A percentile compares a stretch with the other conserved stretches of the same genome.
phyloP scores from a whole-genome alignment of 2,113 vertebrate genomes.

The Ciconia boyciana region DNA sequence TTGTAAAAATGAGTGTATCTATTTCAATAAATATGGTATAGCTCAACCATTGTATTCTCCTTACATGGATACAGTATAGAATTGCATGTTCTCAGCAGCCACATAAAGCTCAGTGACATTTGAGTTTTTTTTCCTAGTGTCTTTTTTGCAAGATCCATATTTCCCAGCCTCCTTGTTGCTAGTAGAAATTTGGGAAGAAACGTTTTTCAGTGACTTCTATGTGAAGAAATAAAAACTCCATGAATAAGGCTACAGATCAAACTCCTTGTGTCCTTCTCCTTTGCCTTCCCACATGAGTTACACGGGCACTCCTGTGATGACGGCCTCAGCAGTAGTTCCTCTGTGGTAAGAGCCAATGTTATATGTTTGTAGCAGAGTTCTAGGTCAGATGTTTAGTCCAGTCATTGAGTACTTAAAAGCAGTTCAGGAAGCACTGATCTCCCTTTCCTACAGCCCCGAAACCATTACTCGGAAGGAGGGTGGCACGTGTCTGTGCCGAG shows the following conservation, averaged over 20 bases:
- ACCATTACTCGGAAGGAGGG: conserved; percentile 99
- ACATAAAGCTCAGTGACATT: conserved; percentile 61
- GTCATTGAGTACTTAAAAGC: conserved; percentile 73
- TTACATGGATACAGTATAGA: conserved; percentile 62
- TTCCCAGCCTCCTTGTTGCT: conserved; percentile 68
- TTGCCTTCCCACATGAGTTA: conserved; percentile 65
- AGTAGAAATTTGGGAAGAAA: conserved; percentile 76
- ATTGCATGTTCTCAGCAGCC: conserved; percentile 69
- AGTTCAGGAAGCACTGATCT: conserved; percentile 76
- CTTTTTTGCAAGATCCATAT: conserved; percentile 71
- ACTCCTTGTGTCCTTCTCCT: conserved; percentile 74
- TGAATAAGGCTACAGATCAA: conserved; percentile 90
- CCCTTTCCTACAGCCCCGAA: conserved; percentile 88
- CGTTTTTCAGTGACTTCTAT: conserved; percentile 67
- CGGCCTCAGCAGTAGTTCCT: conserved; percentile 64
- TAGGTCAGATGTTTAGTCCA: conserved; percentile 71
- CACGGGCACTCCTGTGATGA: conserved; percentile 44
- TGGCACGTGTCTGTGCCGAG: conserved; percentile 97
- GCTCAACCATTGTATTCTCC: conserved; percentile 29
- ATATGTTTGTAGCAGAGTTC: conserved; percentile 69
- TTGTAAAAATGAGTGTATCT: conserved; percentile 60
- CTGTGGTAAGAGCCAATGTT: conserved; percentile 53
- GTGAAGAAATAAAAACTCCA: conserved; percentile 80
- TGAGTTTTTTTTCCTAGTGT: conserved; percentile 52
- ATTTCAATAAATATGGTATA: conserved; percentile 51